These are phyloP conservation scores for Psittacula derbiana DNA, from an alignment of 2,797 vertebrate species.

Conservation along the genomic window DNA sequence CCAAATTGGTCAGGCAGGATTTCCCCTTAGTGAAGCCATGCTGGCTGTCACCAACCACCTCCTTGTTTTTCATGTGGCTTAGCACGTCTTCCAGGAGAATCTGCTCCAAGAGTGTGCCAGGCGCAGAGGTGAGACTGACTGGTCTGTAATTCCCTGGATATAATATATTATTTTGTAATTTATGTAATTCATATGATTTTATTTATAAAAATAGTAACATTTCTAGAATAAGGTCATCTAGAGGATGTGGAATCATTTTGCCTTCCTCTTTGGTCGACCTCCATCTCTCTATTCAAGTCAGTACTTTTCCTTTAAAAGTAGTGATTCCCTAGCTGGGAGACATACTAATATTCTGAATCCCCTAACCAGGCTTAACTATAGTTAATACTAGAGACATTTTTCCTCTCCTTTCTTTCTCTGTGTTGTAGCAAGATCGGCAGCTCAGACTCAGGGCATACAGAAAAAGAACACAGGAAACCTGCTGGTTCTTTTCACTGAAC, in stretches of 20 bases:
- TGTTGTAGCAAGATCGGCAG: not conserved
- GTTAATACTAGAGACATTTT: not conserved
- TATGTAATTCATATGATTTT: not conserved
- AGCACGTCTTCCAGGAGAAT: too few relatives aligned
- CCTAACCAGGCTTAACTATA: not conserved
- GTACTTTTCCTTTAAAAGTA: not conserved
- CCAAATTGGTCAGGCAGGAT: too few relatives aligned
- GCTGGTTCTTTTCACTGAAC: not conserved
- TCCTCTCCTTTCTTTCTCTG: not conserved
- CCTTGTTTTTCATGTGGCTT: too few relatives aligned
- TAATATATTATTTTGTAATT: too few relatives aligned
- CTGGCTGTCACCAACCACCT: too few relatives aligned
- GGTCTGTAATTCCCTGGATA: too few relatives aligned
- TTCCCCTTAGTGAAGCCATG: too few relatives aligned
- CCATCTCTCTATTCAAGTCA: not conserved
- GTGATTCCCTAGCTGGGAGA: not conserved
- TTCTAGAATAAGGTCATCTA: not conserved
- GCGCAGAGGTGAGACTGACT: too few relatives aligned
- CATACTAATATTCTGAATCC: not conserved
- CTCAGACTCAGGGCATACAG: not conserved
- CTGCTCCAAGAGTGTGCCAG: too few relatives aligned
- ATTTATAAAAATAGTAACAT: not conserved
- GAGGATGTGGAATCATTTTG: not conserved
- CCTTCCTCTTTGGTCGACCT: not conserved
- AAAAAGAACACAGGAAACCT: not conserved